Evolutionary conservation across 2,113 vertebrate genomes (phyloP), one percentile per base, ranked within the genome.

Genomic region (Crotalus tigris): DNA sequence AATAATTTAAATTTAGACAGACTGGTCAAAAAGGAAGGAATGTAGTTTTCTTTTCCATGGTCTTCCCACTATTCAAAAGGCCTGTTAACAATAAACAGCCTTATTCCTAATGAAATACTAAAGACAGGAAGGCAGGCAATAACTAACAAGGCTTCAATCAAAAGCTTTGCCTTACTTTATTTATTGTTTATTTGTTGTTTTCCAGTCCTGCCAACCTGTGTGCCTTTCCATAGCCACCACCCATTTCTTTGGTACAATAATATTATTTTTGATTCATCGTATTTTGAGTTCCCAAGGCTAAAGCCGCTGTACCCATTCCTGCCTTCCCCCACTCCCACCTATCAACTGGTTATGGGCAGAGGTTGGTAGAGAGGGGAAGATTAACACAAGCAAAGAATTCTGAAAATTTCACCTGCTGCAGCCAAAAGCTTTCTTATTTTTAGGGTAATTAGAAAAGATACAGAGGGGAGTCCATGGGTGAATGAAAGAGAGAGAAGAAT

Each of bases 1-100:
- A 88, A 90, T 93, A 94, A 92, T 91, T 90, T 81, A 19, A 91
- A 39, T 87, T 93, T 51, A 64, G 93, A 0, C 85, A 1, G 91
- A 88, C 90, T 91, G 51, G 94, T 88, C 6, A 8, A 24, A 44
- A 9, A 57, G 39, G 51, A 54, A 87, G 15, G 24, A 51, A 87
- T 23, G n/a, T 46, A 51, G 19, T 19, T 49, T 91, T 91, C 54
- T 19, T 49, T 91, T 91, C 54, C 87, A 9, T 10, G 8, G 17
- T 92, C n/a, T 57, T 51, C 58, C n/a, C 46, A 15, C 7, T 69
- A 26, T 17, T 33, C 87, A 81, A 69, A 69, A 15, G 9, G 6
- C 4, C 23, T 87, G 57, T 15, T 49, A 89, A 88, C 91, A 91
- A 44, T 88, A 81, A 93, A 92, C 33, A 44, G 85, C 85, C 44